Evolutionary conservation across 2,113 vertebrate species (phyloP).

Genomic region (Pantherophis guttatus): DNA sequence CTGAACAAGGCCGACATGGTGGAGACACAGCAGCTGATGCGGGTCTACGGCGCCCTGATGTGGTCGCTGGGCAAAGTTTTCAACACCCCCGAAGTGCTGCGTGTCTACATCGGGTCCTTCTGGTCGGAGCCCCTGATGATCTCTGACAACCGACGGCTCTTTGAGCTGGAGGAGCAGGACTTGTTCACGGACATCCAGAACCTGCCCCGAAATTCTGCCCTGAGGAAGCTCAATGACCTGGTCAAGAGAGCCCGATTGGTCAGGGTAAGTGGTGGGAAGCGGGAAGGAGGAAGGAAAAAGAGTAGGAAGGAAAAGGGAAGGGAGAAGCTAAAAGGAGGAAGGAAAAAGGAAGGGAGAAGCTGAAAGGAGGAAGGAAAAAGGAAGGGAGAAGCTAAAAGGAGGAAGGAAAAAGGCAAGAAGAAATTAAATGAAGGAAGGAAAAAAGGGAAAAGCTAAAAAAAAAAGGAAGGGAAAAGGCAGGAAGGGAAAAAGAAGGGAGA

Average conservation of each 20-base stretch:
- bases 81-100: constrained; percentile 87
- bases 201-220: constrained; percentile 85
- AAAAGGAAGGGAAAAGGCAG: too few relatives aligned
- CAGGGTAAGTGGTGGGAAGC: constrained; percentile 69
- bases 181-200: constrained; percentile 89
- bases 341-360: too few relatives aligned
- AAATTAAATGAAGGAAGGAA: rapidly evolving
- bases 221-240: constrained; percentile 90
- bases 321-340: too few relatives aligned
- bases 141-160: constrained; percentile 82
- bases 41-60: constrained; percentile 92
- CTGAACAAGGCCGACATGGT: constrained; percentile 96
- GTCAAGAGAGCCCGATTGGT: constrained; percentile 88
- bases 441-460: too few relatives aligned
- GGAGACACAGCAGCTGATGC: constrained; percentile 92
- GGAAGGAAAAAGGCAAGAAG: too few relatives aligned
- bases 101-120: constrained; percentile 94
- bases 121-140: constrained; percentile 89
- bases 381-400: too few relatives aligned
- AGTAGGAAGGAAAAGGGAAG: too few relatives aligned
- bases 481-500: too few relatives aligned
- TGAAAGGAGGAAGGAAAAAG: too few relatives aligned
- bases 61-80: constrained; percentile 94
- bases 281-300: background rate
- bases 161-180: constrained; percentile 91